Evolutionary conservation across 2,797 vertebrate genomes (phyloP).

Genomic region (Tachyglossus aculeatus): DNA sequence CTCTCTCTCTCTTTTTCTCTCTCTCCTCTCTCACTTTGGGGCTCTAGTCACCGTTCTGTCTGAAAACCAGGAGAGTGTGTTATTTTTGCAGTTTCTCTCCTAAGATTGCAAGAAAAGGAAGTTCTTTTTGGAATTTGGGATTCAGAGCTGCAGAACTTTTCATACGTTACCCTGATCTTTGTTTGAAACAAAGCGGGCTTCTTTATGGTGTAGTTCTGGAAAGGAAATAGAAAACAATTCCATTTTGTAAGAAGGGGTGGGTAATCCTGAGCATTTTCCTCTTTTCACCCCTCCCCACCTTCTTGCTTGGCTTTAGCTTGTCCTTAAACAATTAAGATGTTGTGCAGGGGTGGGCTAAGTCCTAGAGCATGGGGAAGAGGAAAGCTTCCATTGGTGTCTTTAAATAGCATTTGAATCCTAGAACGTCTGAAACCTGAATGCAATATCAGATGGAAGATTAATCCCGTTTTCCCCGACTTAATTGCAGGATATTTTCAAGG

Average conservation of each 20-base stretch:
- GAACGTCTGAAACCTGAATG: not conserved
- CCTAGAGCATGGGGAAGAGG: conserved; percentile 8
- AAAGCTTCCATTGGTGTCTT: not conserved
- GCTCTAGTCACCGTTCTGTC: conserved; percentile 23
- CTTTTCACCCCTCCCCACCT: conserved; percentile 1
- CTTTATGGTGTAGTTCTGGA: conserved; percentile 13
- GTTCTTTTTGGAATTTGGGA: not conserved
- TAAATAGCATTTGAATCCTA: not conserved
- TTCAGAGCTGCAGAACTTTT: not conserved
- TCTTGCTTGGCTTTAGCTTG: conserved; percentile 3
- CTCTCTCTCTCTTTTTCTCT: not conserved
- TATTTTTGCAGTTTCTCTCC: not conserved
- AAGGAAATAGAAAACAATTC: conserved; percentile 17
- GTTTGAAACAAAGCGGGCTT: not conserved
- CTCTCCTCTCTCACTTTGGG: conserved; percentile 1
- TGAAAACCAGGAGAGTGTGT: not conserved
- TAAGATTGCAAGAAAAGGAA: conserved; percentile 11
- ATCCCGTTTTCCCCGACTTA: not conserved
- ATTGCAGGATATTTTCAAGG: not conserved
- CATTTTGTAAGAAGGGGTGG: not conserved
- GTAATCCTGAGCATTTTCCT: not conserved
- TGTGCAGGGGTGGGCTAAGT: conserved; percentile 7
- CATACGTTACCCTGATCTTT: conserved; percentile 1
- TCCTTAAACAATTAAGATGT: not conserved
- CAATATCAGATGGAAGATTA: not conserved